These are phyloP conservation scores for Sebastes steindachneri DNA, from an alignment of 2,797 vertebrate genomes.

Conservation along the genomic window DNA sequence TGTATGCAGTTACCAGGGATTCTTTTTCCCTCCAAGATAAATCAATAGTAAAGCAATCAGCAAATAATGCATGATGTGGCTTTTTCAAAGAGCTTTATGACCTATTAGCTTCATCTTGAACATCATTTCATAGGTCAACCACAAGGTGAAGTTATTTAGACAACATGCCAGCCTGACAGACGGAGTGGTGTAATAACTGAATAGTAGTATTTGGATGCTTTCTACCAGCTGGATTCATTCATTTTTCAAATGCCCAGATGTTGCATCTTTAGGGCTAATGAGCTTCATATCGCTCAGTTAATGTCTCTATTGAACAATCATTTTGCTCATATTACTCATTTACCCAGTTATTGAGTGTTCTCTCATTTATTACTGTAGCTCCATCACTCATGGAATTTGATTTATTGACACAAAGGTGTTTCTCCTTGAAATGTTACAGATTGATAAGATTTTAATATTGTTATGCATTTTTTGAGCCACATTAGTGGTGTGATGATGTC, in stretches of 20 bases:
- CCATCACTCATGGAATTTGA: slow-evolving; percentile 13
- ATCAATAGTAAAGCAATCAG: slow-evolving; percentile 33
- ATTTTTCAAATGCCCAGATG: slow-evolving; percentile 29
- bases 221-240: slow-evolving; percentile 9
- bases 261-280: slow-evolving; percentile 31
- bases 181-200: slow-evolving; percentile 6
- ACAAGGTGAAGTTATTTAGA: slow-evolving; percentile 48
- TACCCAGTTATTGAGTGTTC: slow-evolving; percentile 4
- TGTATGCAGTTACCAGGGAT: neutral
- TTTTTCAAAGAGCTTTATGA: slow-evolving; percentile 18
- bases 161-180: slow-evolving; percentile 5
- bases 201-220: slow-evolving; percentile 16
- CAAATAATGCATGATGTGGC: slow-evolving; percentile 25
- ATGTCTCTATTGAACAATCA: neutral
- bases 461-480: neutral
- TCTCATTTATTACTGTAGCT: neutral
- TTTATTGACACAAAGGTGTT: neutral
- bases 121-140: slow-evolving; percentile 40
- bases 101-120: slow-evolving; percentile 15
- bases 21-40: neutral
- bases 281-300: neutral
- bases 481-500: neutral
- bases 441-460: neutral
- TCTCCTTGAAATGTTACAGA: neutral
- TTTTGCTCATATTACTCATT: neutral